These are phyloP conservation scores for Leptosomus discolor DNA, from an alignment of 2,113 vertebrate species.

Conservation along the genomic window DNA sequence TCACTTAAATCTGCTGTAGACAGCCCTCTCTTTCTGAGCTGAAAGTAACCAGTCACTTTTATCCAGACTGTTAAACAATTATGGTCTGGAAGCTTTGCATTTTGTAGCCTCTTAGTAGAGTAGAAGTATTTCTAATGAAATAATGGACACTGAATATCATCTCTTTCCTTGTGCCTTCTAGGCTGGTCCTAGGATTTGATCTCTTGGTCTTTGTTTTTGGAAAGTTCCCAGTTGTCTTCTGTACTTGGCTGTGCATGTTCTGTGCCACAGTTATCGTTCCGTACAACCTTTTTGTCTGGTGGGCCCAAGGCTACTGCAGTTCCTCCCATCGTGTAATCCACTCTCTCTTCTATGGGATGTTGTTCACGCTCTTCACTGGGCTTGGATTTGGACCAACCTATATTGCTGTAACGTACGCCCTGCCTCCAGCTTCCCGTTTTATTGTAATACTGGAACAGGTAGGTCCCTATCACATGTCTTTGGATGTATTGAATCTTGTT, in stretches of 20 bases:
- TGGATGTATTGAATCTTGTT: not conserved
- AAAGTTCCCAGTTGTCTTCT: slow-evolving; percentile 82
- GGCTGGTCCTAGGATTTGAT: slow-evolving; percentile 91
- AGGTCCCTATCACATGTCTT: not conserved
- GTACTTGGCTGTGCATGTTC: slow-evolving; percentile 91
- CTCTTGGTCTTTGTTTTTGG: slow-evolving; percentile 90
- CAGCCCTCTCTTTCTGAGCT: not conserved
- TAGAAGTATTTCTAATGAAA: not conserved
- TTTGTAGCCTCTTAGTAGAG: not conserved
- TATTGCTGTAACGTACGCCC: slow-evolving; percentile 77
- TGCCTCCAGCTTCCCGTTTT: slow-evolving; percentile 89
- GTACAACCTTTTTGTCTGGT: slow-evolving; percentile 82
- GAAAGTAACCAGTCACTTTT: not conserved
- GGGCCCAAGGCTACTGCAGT: slow-evolving; percentile 80
- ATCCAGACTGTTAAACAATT: not conserved
- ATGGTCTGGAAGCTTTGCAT: not conserved
- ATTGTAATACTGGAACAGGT: slow-evolving; percentile 93
- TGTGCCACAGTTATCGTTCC: slow-evolving; percentile 82
- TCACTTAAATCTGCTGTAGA: not conserved
- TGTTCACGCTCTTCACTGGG: slow-evolving; percentile 81
- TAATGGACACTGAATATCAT: not conserved
- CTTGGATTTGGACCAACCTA: slow-evolving; percentile 86
- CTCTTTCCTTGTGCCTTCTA: slow-evolving; percentile 57
- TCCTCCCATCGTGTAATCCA: slow-evolving; percentile 64
- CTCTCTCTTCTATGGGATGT: slow-evolving; percentile 71